A percentile compares a stretch with the other conserved stretches of the same genome.
Evolutionary conservation across 2,888 invertebrate species (phyloP).

Genomic region (Drosophila histrio): DNA sequence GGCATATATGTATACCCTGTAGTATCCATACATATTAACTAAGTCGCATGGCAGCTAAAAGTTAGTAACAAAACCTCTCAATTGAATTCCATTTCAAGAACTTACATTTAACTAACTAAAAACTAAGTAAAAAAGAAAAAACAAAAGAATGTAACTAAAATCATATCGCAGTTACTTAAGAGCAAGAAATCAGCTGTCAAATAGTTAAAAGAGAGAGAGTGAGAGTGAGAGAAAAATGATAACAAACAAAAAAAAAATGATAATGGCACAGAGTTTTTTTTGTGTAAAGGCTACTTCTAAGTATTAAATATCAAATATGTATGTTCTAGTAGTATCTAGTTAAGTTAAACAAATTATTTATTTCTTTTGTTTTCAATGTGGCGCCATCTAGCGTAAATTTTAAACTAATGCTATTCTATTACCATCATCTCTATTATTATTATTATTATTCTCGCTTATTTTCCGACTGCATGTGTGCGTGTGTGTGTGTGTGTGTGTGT

Average conservation of each 20-base stretch:
- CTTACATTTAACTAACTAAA: conserved; percentile 12
- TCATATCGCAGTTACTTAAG: conserved; percentile 44
- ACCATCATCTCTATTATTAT: conserved; percentile 33
- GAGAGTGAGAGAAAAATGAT: conserved; percentile 3
- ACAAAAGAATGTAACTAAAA: neutral
- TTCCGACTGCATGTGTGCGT: conserved; percentile 4
- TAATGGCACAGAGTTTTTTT: conserved; percentile 24
- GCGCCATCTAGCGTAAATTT: conserved; percentile 22
- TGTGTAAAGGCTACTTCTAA: conserved; percentile 70
- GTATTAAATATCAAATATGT: conserved; percentile 77
- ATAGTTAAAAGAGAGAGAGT: neutral
- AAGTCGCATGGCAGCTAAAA: conserved; percentile 61
- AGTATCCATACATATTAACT: conserved; percentile 21
- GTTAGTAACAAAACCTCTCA: conserved; percentile 47
- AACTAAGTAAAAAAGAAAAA: neutral
- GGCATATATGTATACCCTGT: conserved; percentile 6
- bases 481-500: conserved; percentile 3
- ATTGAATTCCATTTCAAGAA: conserved; percentile 64
- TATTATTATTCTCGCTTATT: conserved; percentile 27
- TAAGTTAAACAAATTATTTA: conserved; percentile 72
- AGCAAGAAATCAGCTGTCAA: conserved; percentile 7
- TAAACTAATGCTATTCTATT: conserved; percentile 13
- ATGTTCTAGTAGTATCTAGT: conserved; percentile 61
- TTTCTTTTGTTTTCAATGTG: conserved; percentile 37
- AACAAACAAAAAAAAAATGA: neutral